Conservation (phyloP, 2,888 invertebrate genomes). For the Melieria crassipennis region DNA sequence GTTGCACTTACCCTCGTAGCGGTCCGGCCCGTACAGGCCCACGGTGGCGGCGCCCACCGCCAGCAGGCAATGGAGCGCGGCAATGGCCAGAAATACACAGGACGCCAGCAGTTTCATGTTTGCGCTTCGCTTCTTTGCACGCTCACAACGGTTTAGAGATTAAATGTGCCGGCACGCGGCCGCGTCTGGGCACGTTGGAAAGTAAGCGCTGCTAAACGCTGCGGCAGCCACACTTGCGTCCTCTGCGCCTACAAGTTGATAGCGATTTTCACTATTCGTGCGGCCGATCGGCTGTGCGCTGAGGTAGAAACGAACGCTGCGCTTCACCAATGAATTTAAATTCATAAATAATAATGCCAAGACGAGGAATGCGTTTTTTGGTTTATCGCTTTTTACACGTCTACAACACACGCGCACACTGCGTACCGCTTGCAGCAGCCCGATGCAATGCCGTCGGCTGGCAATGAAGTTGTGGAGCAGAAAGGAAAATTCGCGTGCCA, state of each 20-base stretch:
- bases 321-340: not conserved
- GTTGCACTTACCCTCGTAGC: slow-evolving; percentile 44
- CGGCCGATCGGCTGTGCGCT: not conserved
- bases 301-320: not conserved
- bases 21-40: slow-evolving; percentile 45
- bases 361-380: not conserved
- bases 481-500: not conserved
- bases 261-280: not conserved
- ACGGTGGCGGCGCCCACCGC: slow-evolving; percentile 36
- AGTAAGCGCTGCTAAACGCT: not conserved
- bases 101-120: slow-evolving; percentile 20
- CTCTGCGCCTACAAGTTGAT: slow-evolving; percentile 8
- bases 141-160: no score
- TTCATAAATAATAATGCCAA: not conserved
- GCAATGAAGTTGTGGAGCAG: no score
- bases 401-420: no score
- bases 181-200: not conserved
- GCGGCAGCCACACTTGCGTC: slow-evolving; percentile 15
- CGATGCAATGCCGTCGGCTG: not conserved
- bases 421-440: not conserved
- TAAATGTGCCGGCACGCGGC: no score
- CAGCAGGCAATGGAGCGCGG: slow-evolving; percentile 4
- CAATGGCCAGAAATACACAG: slow-evolving; percentile 20
- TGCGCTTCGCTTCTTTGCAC: not conserved
- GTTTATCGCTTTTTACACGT: slow-evolving; percentile 13